Conservation (phyloP, 2,113 vertebrate species). For the Baryphthengus martii region DNA sequence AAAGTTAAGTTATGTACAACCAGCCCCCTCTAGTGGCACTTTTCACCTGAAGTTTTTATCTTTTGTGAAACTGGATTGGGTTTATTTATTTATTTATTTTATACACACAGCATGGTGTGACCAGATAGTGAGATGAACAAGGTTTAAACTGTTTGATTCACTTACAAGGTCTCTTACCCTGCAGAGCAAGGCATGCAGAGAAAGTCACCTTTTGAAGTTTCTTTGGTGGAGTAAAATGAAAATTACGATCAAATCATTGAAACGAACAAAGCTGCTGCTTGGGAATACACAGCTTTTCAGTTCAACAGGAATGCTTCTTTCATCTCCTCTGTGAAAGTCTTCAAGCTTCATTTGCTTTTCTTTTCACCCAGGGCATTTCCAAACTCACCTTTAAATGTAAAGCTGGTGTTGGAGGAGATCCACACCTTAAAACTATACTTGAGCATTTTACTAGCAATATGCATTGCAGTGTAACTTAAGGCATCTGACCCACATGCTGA, state of each 20-base stretch:
- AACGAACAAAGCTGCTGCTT: neutral
- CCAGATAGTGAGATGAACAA: neutral
- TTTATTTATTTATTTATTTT: neutral
- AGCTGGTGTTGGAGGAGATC: neutral
- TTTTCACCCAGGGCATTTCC: neutral
- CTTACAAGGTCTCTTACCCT: neutral
- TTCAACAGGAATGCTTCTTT: neutral
- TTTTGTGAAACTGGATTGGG: fast-evolving
- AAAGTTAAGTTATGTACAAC: neutral
- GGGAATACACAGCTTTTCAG: neutral
- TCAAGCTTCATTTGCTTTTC: neutral
- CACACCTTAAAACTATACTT: neutral
- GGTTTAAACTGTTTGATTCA: neutral
- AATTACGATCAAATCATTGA: neutral
- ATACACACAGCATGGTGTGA: neutral
- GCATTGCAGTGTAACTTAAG: neutral
- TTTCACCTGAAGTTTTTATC: fast-evolving
- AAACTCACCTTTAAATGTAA: neutral
- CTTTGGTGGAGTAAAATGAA: neutral
- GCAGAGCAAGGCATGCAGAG: neutral
- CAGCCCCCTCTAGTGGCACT: conserved; percentile 23
- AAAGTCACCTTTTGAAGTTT: neutral
- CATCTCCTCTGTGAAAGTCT: neutral
- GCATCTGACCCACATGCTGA: neutral
- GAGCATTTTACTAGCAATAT: neutral